Evolutionary conservation across 2,797 vertebrate species (phyloP).

Genomic region (Phrynocephalus vlangalii): DNA sequence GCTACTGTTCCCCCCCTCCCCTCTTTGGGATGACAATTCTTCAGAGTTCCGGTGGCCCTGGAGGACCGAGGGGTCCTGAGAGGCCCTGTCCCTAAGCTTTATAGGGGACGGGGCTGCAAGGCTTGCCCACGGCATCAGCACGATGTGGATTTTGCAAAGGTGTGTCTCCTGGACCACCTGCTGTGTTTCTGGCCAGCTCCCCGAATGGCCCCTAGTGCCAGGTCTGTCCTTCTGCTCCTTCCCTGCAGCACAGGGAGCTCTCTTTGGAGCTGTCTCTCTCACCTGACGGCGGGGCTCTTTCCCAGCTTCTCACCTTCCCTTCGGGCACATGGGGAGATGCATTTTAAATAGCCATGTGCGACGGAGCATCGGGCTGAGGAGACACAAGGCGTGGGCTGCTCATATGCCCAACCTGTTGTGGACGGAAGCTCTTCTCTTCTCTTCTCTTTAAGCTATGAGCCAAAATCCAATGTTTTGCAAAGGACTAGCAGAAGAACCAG

Average conservation of each 20-base stretch:
- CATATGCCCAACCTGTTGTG: too few species aligned
- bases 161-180: neutral
- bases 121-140: neutral
- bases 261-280: neutral
- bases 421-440: neutral
- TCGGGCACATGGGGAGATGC: neutral
- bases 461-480: too few species aligned
- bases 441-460: neutral
- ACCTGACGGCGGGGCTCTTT: neutral
- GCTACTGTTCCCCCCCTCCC: too few species aligned
- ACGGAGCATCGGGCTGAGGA: neutral
- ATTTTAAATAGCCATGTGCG: neutral
- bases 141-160: neutral
- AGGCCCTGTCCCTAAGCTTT: too few species aligned
- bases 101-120: too few species aligned
- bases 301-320: neutral
- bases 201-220: too few species aligned
- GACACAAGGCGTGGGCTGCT: too few species aligned
- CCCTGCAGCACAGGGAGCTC: too few species aligned
- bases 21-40: too few species aligned
- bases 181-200: neutral
- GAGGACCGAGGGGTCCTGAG: too few species aligned
- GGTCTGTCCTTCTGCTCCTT: neutral
- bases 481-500: too few species aligned
- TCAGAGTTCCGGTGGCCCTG: too few species aligned